Evolutionary conservation across 2,113 vertebrate species (phyloP).

Genomic region (Choloepus hoffmanni): DNA sequence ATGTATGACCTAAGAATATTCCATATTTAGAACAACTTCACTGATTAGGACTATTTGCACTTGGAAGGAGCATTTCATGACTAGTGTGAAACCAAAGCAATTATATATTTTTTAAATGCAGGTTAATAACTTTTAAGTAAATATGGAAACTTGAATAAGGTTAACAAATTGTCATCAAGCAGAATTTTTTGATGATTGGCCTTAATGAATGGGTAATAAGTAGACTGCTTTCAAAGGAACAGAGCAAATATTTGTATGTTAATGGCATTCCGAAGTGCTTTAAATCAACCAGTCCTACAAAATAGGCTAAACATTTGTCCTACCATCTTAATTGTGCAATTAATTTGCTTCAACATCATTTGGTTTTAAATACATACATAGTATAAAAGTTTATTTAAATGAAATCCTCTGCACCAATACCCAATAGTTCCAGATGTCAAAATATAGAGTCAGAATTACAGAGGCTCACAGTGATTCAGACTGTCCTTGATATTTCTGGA

Average conservation of each 20-base stretch:
- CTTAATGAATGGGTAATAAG: conserved; percentile 65
- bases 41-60: conserved; percentile 57
- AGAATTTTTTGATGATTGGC: conserved; percentile 63
- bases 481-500: background rate
- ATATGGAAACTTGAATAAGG: conserved; percentile 70
- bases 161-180: conserved; percentile 63
- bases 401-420: background rate
- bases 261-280: conserved; percentile 56
- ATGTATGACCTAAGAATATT: conserved; percentile 11
- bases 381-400: conserved; percentile 46
- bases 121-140: conserved; percentile 72
- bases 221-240: conserved; percentile 54
- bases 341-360: conserved; percentile 65
- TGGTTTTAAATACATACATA: conserved; percentile 47
- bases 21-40: conserved; percentile 21
- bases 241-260: conserved; percentile 67
- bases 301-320: conserved; percentile 64
- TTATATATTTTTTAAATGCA: conserved; percentile 53
- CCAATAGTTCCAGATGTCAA: background rate
- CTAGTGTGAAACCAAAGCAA: conserved; percentile 35
- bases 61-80: conserved; percentile 44
- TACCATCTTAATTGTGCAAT: conserved; percentile 59
- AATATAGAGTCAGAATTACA: background rate
- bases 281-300: conserved; percentile 61
- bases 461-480: background rate